A percentile compares a stretch with the other conserved stretches of the same genome.
These are phyloP conservation scores for Griposia aprilina DNA, from an alignment of 2,888 invertebrate species.

Conservation along the genomic window DNA sequence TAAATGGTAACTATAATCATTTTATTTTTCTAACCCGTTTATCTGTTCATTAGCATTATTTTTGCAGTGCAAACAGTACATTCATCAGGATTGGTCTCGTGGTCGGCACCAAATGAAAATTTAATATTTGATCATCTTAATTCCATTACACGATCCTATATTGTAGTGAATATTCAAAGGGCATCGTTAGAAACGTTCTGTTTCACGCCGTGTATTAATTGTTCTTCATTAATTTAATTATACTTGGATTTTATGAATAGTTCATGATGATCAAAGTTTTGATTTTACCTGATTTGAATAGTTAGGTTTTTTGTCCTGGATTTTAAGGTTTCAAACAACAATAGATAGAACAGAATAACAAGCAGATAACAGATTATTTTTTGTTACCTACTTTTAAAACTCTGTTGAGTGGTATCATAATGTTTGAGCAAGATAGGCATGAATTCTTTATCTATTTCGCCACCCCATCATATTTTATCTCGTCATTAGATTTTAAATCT, in stretches of 20 bases:
- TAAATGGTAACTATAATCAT: neutral
- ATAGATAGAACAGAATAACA: neutral
- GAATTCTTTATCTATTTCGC: neutral
- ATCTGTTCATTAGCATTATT: slow-evolving; percentile 46
- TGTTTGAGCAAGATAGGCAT: neutral
- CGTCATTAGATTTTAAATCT: neutral
- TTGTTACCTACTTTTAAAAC: neutral
- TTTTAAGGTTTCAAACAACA: neutral
- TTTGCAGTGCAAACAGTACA: slow-evolving; percentile 54
- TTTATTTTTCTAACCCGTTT: slow-evolving; percentile 2
- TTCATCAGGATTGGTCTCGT: slow-evolving; percentile 43
- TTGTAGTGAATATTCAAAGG: slow-evolving; percentile 29
- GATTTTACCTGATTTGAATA: neutral
- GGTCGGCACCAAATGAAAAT: slow-evolving; percentile 66
- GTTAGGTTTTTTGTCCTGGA: neutral
- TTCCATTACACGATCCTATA: slow-evolving; percentile 56
- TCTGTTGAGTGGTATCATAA: neutral
- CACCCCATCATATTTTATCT: neutral
- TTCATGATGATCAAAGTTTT: neutral
- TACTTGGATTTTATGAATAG: neutral
- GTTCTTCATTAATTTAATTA: slow-evolving; percentile 23
- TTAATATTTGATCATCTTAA: slow-evolving; percentile 71
- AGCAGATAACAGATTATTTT: too few relatives aligned
- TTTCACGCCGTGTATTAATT: slow-evolving; percentile 23
- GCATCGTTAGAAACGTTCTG: slow-evolving; percentile 36